phyloP scores from a whole-genome alignment of 2,888 invertebrate genomes.

The Resseliella maxima region DNA sequence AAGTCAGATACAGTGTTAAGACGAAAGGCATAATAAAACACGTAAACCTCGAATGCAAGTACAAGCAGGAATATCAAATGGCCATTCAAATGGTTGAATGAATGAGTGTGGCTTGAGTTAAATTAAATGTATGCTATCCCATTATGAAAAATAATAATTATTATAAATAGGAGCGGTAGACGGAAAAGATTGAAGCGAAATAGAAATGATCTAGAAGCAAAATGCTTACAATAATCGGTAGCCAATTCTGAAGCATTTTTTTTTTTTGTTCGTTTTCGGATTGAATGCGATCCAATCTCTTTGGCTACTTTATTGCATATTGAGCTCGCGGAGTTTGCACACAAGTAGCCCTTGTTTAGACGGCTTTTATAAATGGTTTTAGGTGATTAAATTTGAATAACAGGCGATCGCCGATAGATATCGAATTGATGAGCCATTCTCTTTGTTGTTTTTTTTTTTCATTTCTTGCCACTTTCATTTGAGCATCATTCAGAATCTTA shows the following conservation, averaged over 20 bases:
- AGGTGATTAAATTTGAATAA: constrained; percentile 44
- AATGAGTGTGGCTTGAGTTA: constrained; percentile 44
- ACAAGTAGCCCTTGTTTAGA: background rate
- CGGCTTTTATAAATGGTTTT: background rate
- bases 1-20: background rate
- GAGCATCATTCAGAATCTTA: background rate
- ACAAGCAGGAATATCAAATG: background rate
- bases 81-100: constrained; percentile 27
- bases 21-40: background rate
- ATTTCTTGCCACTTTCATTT: background rate
- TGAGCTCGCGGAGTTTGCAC: background rate
- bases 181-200: background rate
- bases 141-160: constrained; percentile 55
- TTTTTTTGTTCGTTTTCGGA: background rate
- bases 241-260: background rate
- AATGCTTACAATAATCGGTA: background rate
- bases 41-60: background rate
- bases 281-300: constrained; percentile 32
- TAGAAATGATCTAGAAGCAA: constrained; percentile 13
- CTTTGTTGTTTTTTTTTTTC: background rate
- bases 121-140: constrained; percentile 41
- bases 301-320: constrained; percentile 14
- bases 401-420: constrained; percentile 1
- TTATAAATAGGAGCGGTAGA: constrained; percentile 42
- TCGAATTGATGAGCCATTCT: background rate